phyloP scores from a whole-genome alignment of 2,888 invertebrate species.

The Acanthosoma haemorrhoidale region DNA sequence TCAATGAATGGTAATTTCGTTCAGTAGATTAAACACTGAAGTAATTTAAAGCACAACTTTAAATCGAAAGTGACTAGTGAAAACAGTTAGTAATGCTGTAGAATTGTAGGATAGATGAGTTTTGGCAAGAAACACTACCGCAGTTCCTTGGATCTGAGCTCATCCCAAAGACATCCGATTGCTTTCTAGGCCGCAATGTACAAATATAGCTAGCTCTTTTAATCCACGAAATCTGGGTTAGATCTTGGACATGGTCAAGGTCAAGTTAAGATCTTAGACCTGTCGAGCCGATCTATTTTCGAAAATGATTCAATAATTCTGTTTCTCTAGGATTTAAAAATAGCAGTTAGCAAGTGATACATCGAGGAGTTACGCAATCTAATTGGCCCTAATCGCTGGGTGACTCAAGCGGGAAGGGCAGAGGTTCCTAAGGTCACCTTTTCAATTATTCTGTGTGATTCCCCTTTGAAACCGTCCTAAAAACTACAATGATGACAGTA shows the following conservation, averaged over 20 bases:
- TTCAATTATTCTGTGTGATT: too few species aligned
- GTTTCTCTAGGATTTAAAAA: neutral
- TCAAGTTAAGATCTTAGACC: neutral
- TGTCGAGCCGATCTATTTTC: neutral
- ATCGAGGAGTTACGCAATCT: neutral
- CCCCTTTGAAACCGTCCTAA: too few species aligned
- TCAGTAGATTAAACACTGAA: too few species aligned
- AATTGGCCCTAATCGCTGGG: neutral
- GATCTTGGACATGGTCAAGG: neutral
- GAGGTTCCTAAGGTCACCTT: neutral
- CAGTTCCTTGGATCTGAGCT: neutral
- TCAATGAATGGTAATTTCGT: too few species aligned
- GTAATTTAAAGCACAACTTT: too few species aligned
- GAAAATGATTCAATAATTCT: neutral
- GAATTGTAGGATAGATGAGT: too few species aligned
- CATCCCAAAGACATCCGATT: too few species aligned
- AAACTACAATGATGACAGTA: too few species aligned
- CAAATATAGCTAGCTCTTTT: neutral
- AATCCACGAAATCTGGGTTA: neutral
- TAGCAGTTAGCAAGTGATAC: too few species aligned
- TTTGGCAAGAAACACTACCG: neutral
- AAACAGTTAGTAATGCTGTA: too few species aligned
- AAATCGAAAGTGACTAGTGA: too few species aligned
- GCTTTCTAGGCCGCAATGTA: neutral
- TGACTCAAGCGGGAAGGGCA: neutral